Evolutionary conservation across 2,888 invertebrate genomes (phyloP), one percentile per base, ranked within the genome.

Genomic region (Syrphus vitripennis): DNA sequence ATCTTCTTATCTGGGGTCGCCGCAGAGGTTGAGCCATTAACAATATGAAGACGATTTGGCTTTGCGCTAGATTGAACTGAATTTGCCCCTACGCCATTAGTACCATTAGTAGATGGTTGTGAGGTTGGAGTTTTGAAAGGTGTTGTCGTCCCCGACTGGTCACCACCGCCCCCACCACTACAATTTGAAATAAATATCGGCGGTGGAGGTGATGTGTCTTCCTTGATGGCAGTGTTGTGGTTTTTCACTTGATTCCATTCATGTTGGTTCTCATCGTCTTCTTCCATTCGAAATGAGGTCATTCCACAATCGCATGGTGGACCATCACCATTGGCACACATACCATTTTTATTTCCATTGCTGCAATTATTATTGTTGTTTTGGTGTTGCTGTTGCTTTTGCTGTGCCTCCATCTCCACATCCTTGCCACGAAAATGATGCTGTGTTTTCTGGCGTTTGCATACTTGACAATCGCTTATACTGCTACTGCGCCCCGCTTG

Each of bases 371-470:
- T 89, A 12, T 78, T 83, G n/a, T 81, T 88, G 61, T 88, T 90
- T 65, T 61, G 74, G 19, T 71, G 75, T 16, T n/a, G n/a, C n/a
- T n/a, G n/a, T n/a, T n/a, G n/a, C n/a, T n/a, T n/a, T n/a, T n/a
- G n/a, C n/a, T 83, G 88, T 61, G 76, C 65, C n/a, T 78, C 87
- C 26, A 84, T 87, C 26, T 82, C 88, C 29, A 74, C 79, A 42
- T 82, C 76, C 67, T 78, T 87, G 21, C 59, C 79, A 6, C 74
- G 76, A 67, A 88, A 92, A 79, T 90, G 89, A 88, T 93, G 93
- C 79, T 92, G 91, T 2, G 92, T 93, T 89, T 93, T 93, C 79
- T 93, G 92, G 2, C 93, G 91, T 82, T 93, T 93, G 88, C 93
- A 93, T 50, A 92, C 89, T 81, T 92, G 92, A 87, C 92, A 93